Evolutionary conservation across 2,797 vertebrate genomes (phyloP).

Genomic region (Bradypodion ventrale): DNA sequence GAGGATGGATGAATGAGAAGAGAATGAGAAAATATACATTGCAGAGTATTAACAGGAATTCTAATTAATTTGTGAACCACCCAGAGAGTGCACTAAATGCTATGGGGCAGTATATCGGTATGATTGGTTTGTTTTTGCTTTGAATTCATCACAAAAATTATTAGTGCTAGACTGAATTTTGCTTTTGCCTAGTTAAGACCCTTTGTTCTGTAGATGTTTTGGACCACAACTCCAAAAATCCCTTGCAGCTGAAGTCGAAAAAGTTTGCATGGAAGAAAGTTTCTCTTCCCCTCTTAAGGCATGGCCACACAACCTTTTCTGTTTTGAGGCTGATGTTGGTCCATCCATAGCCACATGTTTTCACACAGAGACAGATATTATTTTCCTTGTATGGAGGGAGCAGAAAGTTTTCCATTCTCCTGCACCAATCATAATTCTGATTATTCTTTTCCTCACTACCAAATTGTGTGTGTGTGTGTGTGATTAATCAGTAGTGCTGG

Average conservation of each 20-base stretch:
- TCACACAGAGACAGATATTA: not conserved
- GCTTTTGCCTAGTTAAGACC: not conserved
- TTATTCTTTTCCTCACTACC: not conserved
- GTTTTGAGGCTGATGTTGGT: not conserved
- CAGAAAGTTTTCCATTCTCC: not conserved
- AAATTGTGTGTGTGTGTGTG: not conserved
- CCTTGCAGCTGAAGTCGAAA: no score
- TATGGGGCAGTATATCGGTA: no score
- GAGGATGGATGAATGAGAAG: not conserved
- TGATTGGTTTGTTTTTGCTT: no score
- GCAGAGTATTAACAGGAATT: not conserved
- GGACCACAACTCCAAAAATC: no score
- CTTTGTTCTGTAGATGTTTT: no score
- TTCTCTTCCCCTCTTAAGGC: not conserved
- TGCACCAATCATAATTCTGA: not conserved
- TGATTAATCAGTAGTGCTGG: not conserved
- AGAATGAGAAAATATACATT: not conserved
- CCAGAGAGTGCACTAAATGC: no score
- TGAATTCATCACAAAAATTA: not conserved
- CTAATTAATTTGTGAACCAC: no score
- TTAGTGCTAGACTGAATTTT: not conserved
- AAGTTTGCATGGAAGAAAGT: no score
- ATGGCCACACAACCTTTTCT: not conserved
- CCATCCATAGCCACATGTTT: not conserved
- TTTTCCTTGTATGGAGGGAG: not conserved